Conservation (phyloP, 2,113 vertebrate species). For the Rana temporaria region DNA sequence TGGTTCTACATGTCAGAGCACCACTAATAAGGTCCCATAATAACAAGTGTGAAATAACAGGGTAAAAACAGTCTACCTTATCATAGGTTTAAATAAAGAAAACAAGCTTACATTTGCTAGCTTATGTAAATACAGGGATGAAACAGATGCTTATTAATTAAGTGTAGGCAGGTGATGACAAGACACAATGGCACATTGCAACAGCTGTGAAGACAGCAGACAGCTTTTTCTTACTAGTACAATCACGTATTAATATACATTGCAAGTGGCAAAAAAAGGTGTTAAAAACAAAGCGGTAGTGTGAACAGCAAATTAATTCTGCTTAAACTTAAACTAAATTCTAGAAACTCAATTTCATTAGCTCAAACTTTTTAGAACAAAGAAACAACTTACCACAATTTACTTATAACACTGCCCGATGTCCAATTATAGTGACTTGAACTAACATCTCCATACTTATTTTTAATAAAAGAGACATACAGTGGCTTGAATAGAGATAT, state of each 20-base stretch:
- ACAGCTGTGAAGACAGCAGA: slow-evolving; percentile 65
- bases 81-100: slow-evolving; percentile 51
- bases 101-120: slow-evolving; percentile 56
- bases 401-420: background rate
- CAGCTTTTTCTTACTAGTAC: slow-evolving; percentile 50
- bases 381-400: background rate
- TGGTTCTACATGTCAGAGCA: slow-evolving; percentile 11
- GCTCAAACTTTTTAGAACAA: slow-evolving; percentile 43
- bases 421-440: background rate
- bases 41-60: slow-evolving; percentile 31
- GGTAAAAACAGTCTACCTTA: background rate
- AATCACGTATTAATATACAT: slow-evolving; percentile 62
- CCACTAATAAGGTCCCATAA: slow-evolving; percentile 38
- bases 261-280: slow-evolving; percentile 63
- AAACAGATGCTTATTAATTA: slow-evolving; percentile 72
- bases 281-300: slow-evolving; percentile 65
- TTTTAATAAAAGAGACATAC: too few species aligned
- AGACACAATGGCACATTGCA: slow-evolving; percentile 52
- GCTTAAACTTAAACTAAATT: slow-evolving; percentile 55
- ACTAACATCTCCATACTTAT: too few species aligned
- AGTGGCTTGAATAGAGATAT: too few species aligned
- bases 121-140: slow-evolving; percentile 63
- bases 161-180: slow-evolving; percentile 66
- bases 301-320: slow-evolving; percentile 63
- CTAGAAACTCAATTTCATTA: slow-evolving; percentile 55